Evolutionary conservation across 2,797 vertebrate genomes (phyloP).

Genomic region (Poecilia velifera): DNA sequence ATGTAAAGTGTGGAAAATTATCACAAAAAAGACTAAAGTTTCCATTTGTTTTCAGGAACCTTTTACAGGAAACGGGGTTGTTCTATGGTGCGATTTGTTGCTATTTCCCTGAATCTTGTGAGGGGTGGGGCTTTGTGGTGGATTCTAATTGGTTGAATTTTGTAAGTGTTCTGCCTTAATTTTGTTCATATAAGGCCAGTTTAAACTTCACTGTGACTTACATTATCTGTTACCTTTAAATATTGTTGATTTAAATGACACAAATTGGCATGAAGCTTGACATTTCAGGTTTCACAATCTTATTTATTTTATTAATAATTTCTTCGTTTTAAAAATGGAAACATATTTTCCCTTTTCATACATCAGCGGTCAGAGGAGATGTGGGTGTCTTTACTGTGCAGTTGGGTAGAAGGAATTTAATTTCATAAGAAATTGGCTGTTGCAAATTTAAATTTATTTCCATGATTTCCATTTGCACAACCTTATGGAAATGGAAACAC

Average conservation of each 20-base stretch:
- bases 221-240: background rate
- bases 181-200: background rate
- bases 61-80: background rate
- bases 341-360: too few relatives aligned
- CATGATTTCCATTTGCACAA: too few relatives aligned
- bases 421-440: too few relatives aligned
- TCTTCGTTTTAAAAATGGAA: too few relatives aligned
- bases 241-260: background rate
- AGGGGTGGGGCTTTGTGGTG: background rate
- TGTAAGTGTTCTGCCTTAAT: background rate
- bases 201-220: background rate
- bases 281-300: too few relatives aligned
- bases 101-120: background rate
- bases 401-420: too few relatives aligned
- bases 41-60: background rate
- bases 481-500: too few relatives aligned
- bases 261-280: background rate
- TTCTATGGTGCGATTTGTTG: background rate
- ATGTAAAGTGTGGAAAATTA: background rate
- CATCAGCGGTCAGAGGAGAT: too few relatives aligned
- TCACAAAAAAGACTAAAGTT: background rate
- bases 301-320: too few relatives aligned
- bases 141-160: background rate
- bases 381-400: too few relatives aligned
- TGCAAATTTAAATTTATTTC: too few relatives aligned